A percentile compares a stretch with the other conserved stretches of the same genome.
Evolutionary conservation across 2,113 vertebrate genomes (phyloP).

Genomic region (Oncorhynchus tshawytscha): DNA sequence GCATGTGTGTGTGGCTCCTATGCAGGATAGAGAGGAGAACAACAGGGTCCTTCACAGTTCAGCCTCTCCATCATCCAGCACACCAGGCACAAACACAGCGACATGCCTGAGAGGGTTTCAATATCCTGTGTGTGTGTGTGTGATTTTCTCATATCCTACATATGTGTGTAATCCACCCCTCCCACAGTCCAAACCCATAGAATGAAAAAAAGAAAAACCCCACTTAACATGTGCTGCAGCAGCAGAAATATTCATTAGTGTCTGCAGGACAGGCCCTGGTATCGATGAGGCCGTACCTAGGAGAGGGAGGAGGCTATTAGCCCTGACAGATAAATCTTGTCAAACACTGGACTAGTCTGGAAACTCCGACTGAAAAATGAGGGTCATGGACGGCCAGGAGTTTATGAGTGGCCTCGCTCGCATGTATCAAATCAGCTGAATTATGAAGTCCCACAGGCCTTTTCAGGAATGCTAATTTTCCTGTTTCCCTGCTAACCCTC

Average conservation of each 20-base stretch:
- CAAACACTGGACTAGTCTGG: constrained; percentile 57
- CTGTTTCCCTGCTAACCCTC: background rate
- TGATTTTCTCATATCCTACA: constrained; percentile 3
- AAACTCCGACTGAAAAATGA: constrained; percentile 71
- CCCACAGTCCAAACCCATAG: background rate
- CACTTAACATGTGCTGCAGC: background rate
- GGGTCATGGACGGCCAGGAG: constrained; percentile 70
- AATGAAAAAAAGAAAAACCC: background rate
- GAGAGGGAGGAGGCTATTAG: constrained; percentile 68
- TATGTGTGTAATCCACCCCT: background rate
- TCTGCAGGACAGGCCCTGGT: constrained; percentile 61
- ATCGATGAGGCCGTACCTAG: constrained; percentile 73
- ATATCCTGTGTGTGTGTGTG: constrained; percentile 50
- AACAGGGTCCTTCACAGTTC: constrained; percentile 66
- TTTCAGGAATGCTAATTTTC: constrained; percentile 54
- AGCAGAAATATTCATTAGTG: constrained; percentile 71
- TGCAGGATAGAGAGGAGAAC: constrained; percentile 34
- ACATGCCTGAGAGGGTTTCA: constrained; percentile 73
- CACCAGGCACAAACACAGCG: constrained; percentile 50
- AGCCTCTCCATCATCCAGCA: constrained; percentile 70
- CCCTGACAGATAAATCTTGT: constrained; percentile 78
- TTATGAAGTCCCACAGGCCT: constrained; percentile 56
- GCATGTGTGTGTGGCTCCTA: constrained; percentile 31
- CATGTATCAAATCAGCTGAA: constrained; percentile 67
- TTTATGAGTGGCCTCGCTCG: constrained; percentile 61